Evolutionary conservation across 2,113 vertebrate species (phyloP).

Genomic region (Malurus cyaneus): DNA sequence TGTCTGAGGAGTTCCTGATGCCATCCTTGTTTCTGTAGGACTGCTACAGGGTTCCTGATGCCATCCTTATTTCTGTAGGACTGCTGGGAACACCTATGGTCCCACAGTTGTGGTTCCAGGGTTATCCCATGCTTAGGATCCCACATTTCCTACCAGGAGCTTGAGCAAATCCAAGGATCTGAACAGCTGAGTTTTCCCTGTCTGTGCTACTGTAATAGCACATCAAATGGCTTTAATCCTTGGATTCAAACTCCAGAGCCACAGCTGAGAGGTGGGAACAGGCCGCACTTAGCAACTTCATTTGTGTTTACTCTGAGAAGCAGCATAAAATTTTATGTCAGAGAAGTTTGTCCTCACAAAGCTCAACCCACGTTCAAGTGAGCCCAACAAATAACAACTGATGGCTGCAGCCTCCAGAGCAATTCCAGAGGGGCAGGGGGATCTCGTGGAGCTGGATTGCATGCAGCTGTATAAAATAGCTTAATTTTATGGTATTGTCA

Average conservation of each 20-base stretch:
- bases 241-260: neutral
- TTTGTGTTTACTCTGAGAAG: neutral
- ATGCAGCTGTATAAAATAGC: neutral
- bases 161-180: neutral
- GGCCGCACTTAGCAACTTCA: neutral
- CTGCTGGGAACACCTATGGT: rapidly evolving
- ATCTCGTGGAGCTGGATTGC: neutral
- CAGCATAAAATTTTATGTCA: neutral
- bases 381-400: neutral
- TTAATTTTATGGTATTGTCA: conserved; percentile 18
- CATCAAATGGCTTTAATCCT: neutral
- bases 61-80: neutral
- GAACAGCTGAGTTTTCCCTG: rapidly evolving
- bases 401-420: neutral
- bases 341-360: neutral
- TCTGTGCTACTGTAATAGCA: neutral
- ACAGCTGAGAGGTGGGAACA: neutral
- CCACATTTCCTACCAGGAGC: neutral
- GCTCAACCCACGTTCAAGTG: neutral
- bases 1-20: neutral
- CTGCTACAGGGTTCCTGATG: neutral
- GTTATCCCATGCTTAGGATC: rapidly evolving
- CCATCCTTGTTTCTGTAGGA: no score
- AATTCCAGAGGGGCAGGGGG: neutral
- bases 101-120: rapidly evolving